A percentile compares a stretch with the other conserved stretches of the same genome.
Evolutionary conservation across 2,797 vertebrate species (phyloP).

Genomic region (Eulemur rubriventer): DNA sequence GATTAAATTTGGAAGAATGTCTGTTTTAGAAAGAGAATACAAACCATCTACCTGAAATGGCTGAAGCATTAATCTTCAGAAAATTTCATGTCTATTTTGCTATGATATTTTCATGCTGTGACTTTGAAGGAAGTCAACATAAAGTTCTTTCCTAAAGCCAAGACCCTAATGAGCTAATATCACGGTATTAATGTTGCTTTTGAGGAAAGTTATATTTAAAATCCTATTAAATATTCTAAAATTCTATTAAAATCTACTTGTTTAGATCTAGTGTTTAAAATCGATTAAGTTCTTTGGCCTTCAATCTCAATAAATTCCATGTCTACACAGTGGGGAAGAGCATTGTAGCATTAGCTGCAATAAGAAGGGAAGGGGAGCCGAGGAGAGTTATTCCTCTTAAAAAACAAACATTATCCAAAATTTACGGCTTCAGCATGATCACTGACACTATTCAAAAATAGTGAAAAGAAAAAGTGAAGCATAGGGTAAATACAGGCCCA

Average conservation of each 20-base stretch:
- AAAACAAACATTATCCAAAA: neutral
- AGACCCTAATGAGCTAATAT: neutral
- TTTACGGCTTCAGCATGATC: neutral
- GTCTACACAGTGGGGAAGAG: neutral
- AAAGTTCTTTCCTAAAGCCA: conserved; percentile 5
- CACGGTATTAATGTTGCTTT: neutral
- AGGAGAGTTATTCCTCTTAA: neutral
- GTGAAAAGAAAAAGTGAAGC: neutral
- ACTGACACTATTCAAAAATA: neutral
- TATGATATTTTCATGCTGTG: neutral
- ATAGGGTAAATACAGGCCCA: neutral
- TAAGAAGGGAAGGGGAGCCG: neutral
- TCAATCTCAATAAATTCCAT: conserved; percentile 12
- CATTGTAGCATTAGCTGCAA: neutral
- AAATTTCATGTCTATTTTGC: neutral
- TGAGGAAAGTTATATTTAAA: neutral
- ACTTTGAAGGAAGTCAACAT: conserved; percentile 8
- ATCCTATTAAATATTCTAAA: conserved; percentile 1
- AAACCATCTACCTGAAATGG: neutral
- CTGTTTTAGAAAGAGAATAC: neutral
- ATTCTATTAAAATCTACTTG: conserved; percentile 12
- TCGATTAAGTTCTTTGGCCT: neutral
- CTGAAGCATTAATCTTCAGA: neutral
- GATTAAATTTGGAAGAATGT: neutral
- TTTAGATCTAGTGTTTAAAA: conserved; percentile 22